A percentile compares a stretch with the other conserved stretches of the same genome.
These are phyloP conservation scores for Colossoma macropomum DNA, from an alignment of 2,113 vertebrate genomes.

Conservation along the genomic window DNA sequence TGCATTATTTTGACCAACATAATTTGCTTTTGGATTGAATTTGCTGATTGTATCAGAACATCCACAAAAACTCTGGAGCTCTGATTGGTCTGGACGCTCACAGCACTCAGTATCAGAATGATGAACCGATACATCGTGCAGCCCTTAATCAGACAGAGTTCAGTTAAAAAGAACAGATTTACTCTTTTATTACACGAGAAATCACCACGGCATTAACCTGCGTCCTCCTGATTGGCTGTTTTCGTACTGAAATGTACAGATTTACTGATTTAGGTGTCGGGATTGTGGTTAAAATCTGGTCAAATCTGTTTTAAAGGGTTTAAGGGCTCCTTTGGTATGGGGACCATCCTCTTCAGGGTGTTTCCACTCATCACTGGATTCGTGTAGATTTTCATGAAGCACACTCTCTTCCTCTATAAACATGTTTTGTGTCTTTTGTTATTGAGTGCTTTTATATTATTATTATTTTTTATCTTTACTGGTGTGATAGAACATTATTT, in stretches of 20 bases:
- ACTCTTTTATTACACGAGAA: too few relatives aligned
- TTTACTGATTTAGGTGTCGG: neutral
- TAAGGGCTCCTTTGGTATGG: conserved; percentile 7
- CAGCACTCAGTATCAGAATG: too few relatives aligned
- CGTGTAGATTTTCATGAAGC: conserved; percentile 11
- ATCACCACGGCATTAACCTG: neutral
- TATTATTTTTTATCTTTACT: conserved; percentile 7
- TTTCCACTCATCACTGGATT: conserved; percentile 13
- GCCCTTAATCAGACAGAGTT: too few relatives aligned
- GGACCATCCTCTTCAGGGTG: neutral
- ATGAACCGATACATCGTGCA: too few relatives aligned
- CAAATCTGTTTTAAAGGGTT: neutral
- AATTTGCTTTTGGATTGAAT: too few relatives aligned
- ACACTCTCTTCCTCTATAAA: neutral
- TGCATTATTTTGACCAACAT: too few relatives aligned
- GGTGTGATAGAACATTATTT: neutral
- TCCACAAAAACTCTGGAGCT: neutral
- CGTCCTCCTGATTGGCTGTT: conserved; percentile 17
- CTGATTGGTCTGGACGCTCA: neutral
- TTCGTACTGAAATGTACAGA: neutral
- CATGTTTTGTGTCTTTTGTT: conserved; percentile 10
- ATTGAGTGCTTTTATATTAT: neutral
- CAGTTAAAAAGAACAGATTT: too few relatives aligned
- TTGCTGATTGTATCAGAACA: too few relatives aligned
- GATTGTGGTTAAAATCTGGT: neutral